phyloP scores from a whole-genome alignment of 2,113 vertebrate genomes.

The Tylochromis polylepis region DNA sequence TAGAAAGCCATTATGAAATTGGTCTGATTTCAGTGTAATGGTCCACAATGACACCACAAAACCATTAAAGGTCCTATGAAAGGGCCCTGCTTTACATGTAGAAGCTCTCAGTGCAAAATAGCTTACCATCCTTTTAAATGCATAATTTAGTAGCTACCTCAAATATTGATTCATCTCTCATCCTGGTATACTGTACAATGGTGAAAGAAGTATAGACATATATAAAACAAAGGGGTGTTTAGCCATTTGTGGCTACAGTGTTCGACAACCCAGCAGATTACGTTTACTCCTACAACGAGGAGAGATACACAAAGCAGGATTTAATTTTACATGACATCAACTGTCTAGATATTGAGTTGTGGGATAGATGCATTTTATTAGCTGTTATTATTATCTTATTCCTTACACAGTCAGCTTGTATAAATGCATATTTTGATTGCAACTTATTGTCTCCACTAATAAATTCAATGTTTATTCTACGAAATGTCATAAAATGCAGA shows the following conservation, averaged over 20 bases:
- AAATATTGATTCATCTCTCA: conserved; percentile 64
- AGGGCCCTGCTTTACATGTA: conserved; percentile 58
- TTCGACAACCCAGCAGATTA: conserved; percentile 10
- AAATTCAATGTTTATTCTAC: neutral
- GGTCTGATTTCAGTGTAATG: conserved; percentile 66
- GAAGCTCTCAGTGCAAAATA: conserved; percentile 60
- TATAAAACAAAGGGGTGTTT: conserved; percentile 28
- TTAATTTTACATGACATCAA: neutral
- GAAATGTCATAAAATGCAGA: neutral
- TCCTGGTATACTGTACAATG: conserved; percentile 7
- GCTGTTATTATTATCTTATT: neutral
- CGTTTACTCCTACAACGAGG: neutral
- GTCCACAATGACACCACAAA: conserved; percentile 60
- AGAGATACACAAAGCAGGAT: neutral
- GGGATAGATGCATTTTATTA: neutral
- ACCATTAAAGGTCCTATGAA: conserved; percentile 56
- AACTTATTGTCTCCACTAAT: neutral
- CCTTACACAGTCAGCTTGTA: neutral
- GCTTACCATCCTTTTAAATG: conserved; percentile 60
- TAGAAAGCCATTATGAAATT: conserved; percentile 72
- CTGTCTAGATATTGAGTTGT: neutral
- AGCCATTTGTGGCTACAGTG: conserved; percentile 5
- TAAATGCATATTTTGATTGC: neutral
- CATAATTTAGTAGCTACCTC: conserved; percentile 66
- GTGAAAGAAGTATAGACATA: conserved; percentile 36